Base-by-base conservation (phyloP, 2,888 invertebrate genomes). In the Drosophila melanosoma region DNA sequence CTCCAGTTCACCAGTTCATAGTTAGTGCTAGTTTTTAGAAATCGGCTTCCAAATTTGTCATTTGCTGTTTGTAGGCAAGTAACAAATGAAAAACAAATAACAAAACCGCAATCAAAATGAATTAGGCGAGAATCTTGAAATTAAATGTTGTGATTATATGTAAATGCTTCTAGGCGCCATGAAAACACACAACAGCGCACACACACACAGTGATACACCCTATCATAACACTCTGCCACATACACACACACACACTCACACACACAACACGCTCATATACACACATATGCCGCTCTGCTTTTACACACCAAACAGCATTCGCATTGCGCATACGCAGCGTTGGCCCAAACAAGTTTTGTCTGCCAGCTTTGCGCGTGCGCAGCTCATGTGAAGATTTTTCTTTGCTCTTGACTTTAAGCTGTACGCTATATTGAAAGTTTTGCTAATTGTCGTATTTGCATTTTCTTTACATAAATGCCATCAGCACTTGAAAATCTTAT, bases 401-500 rank as follows among this genome's bases (percentile, higher is more conserved):
- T 33, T 42, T 51, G 56, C 23, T 59, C 53, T 60, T 45, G 20
- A 45, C 59, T 65, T 74, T 59, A 58, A 62, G 20, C 65, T 58
- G 64, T 67, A 71, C 51, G 60, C 66, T 65, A 62, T 80, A 80
- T 89, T 87, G 90, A 88, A 90, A 90, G 90, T 90, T 90, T 91
- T 90, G 89, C 90, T 87, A 82, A 80, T 59, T 64, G 59, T 73
- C 65, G 45, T 40, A 79, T 64, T 64, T 45, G 40, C 48, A 23
- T 52, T 57, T 45, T 51, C 29, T 69, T 49, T 52, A 74, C 56
- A 61, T 62, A 59, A 74, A 74, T 83, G 75, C 83, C 81, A 85
- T 91, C 91, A 91, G 91, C 91, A 91, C 91, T 91, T 92, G 91
- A 92, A 91, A 91, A 82, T 76, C 52, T 52, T 69, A 74, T 61